phyloP scores from a whole-genome alignment of 1,140 invertebrate species.

The Thaumatotibia leucotreta region DNA sequence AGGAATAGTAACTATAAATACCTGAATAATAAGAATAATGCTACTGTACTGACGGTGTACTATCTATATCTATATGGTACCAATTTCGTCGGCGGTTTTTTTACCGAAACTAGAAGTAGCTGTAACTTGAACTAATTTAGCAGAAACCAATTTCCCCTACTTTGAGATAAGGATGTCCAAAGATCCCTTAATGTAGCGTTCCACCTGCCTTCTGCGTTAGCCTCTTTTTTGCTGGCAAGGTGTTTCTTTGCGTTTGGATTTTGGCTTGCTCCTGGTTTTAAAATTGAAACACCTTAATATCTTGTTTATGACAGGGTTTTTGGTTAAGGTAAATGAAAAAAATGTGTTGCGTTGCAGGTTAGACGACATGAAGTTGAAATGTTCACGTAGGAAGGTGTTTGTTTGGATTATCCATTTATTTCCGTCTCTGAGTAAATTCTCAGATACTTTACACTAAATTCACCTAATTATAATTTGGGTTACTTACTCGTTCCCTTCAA shows the following conservation, averaged over 20 bases:
- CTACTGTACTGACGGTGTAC: too few species aligned
- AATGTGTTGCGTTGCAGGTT: background rate
- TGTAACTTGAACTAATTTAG: background rate
- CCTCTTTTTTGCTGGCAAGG: slow-evolving; percentile 33
- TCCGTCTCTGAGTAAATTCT: background rate
- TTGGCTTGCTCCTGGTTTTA: slow-evolving; percentile 14
- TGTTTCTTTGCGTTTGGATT: slow-evolving; percentile 30
- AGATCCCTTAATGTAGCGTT: background rate
- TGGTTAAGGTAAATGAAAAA: background rate
- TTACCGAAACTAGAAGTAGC: background rate
- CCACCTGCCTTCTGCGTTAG: slow-evolving; percentile 37
- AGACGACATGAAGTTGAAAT: background rate
- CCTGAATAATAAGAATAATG: too few species aligned
- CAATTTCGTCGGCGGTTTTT: too few species aligned
- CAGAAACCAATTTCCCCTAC: background rate
- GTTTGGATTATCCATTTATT: background rate
- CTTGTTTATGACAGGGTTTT: background rate
- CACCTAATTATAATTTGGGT: background rate
- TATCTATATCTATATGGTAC: too few species aligned
- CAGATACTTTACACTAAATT: background rate
- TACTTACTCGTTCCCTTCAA: background rate
- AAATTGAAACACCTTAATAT: slow-evolving; percentile 8
- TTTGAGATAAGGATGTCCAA: slow-evolving; percentile 3
- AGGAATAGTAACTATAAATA: too few species aligned
- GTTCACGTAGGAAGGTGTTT: background rate